phyloP scores from a whole-genome alignment of 1,140 invertebrate species.

The Drosophila baimaii region DNA sequence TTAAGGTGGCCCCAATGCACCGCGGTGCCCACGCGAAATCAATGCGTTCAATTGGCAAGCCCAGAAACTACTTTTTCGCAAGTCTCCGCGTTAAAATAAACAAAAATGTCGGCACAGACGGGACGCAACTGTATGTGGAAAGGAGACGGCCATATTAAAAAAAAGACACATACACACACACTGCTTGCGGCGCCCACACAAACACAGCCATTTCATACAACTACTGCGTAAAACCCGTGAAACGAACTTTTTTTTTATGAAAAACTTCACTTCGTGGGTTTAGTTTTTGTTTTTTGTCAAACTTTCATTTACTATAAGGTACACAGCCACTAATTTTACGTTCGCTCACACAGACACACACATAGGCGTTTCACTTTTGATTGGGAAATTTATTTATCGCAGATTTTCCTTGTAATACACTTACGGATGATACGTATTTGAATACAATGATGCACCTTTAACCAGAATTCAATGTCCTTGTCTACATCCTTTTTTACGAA shows the following conservation, averaged over 20 bases:
- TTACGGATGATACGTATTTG: slow-evolving; percentile 17
- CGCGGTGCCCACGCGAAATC: background rate
- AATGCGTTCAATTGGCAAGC: background rate
- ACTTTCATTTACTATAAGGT: background rate
- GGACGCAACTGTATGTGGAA: slow-evolving; percentile 35
- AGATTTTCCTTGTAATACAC: slow-evolving; percentile 6
- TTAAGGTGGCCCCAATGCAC: slow-evolving; percentile 10
- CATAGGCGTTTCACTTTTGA: slow-evolving; percentile 5
- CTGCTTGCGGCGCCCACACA: slow-evolving; percentile 39
- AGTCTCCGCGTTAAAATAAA: slow-evolving; percentile 11
- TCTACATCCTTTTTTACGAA: too few species aligned
- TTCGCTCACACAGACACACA: slow-evolving; percentile 24
- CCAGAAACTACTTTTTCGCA: slow-evolving; percentile 13
- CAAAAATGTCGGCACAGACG: slow-evolving; percentile 38
- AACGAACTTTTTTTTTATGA: slow-evolving; percentile 36
- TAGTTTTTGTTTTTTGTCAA: slow-evolving; percentile 2
- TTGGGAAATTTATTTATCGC: background rate
- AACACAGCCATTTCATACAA: slow-evolving; percentile 32
- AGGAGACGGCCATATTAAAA: slow-evolving; percentile 38
- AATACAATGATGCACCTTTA: too few species aligned
- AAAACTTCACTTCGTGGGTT: background rate
- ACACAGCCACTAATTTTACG: slow-evolving; percentile 29
- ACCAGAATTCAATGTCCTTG: too few species aligned
- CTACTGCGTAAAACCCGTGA: slow-evolving; percentile 64
- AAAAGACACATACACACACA: slow-evolving; percentile 32